Percentiles rank a stretch among this genome's conserved stretches.
phyloP scores from a whole-genome alignment of 2,113 vertebrate genomes.

The Gymnogyps californianus region DNA sequence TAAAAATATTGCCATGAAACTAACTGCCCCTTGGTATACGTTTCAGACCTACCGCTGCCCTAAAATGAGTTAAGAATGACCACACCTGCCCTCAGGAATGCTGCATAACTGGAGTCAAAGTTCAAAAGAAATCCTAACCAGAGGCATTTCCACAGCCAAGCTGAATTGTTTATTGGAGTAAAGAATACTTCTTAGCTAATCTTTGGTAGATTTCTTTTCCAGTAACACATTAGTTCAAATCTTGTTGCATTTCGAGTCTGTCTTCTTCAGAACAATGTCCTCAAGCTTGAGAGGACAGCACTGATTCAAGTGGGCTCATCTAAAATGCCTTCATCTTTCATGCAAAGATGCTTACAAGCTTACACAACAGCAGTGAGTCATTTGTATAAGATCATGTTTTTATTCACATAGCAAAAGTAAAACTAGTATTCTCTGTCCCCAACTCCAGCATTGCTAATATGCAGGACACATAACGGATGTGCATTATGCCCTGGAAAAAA shows the following conservation, averaged over 20 bases:
- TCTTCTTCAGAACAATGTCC: not conserved
- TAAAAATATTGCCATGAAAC: not conserved
- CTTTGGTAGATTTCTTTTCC: not conserved
- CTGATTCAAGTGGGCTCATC: not conserved
- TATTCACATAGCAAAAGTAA: not conserved
- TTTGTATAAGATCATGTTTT: not conserved
- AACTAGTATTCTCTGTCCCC: not conserved
- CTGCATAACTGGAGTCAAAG: not conserved
- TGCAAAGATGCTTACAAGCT: not conserved
- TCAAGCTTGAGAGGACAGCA: not conserved
- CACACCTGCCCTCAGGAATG: not conserved
- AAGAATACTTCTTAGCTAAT: not conserved
- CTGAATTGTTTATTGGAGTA: not conserved
- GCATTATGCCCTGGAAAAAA: not conserved
- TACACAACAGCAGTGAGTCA: slow-evolving; percentile 15
- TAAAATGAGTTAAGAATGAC: not conserved
- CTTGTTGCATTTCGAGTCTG: not conserved
- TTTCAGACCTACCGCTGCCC: not conserved
- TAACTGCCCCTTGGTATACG: not conserved
- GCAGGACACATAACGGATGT: not conserved
- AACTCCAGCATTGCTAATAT: not conserved
- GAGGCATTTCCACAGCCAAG: not conserved
- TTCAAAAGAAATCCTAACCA: not conserved
- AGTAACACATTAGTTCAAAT: not conserved
- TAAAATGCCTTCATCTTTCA: slow-evolving; percentile 15